phyloP scores from a whole-genome alignment of 1,140 invertebrate species.

The Pseudomyrmex dendroicus region DNA sequence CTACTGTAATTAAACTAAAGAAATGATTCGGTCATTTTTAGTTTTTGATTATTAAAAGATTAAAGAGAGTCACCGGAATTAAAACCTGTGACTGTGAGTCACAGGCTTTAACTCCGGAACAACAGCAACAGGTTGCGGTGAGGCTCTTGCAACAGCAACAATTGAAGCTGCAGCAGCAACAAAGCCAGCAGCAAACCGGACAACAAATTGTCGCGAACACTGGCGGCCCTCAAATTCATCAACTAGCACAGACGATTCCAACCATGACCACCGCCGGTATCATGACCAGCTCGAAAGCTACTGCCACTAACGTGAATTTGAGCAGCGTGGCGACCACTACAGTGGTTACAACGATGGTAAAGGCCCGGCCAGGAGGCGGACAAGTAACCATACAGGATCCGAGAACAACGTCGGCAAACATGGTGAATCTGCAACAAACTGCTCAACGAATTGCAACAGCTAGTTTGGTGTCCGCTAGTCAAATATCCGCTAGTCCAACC shows the following conservation, averaged over 20 bases:
- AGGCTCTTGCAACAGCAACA: constrained; percentile 77
- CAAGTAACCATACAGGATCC: constrained; percentile 79
- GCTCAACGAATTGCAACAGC: constrained; percentile 78
- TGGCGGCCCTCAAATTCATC: constrained; percentile 75
- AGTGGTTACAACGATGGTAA: constrained; percentile 76
- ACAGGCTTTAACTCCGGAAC: constrained; percentile 77
- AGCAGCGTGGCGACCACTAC: constrained; percentile 73
- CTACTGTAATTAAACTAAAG: background rate
- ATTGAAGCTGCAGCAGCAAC: constrained; percentile 67
- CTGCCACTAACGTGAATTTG: constrained; percentile 69
- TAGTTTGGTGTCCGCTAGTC: constrained; percentile 78
- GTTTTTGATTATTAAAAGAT: background rate
- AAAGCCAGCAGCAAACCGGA: constrained; percentile 73
- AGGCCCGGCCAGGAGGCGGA: constrained; percentile 76
- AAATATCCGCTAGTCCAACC: constrained; percentile 72
- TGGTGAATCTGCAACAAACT: constrained; percentile 79
- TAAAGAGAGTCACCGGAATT: background rate
- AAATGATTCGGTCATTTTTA: background rate
- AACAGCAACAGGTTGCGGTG: constrained; percentile 80
- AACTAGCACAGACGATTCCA: constrained; percentile 71
- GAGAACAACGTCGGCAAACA: constrained; percentile 77
- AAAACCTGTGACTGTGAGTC: background rate
- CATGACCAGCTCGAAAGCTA: constrained; percentile 76
- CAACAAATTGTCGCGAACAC: constrained; percentile 57
- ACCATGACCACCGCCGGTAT: constrained; percentile 74